phyloP scores from a whole-genome alignment of 2,888 invertebrate species.

The Tholera decimalis region DNA sequence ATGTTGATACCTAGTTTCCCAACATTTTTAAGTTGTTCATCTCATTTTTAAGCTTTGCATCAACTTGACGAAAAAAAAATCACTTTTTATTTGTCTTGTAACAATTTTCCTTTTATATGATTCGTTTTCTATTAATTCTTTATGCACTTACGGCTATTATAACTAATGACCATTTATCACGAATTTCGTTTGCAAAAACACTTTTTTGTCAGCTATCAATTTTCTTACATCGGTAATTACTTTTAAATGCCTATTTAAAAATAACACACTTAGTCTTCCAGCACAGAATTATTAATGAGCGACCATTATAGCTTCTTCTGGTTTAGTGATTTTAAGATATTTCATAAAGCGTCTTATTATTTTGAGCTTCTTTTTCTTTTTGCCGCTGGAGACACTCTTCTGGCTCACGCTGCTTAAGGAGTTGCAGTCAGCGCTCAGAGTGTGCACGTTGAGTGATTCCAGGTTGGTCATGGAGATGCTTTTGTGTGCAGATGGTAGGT shows the following conservation, averaged over 20 bases:
- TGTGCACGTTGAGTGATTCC: slow-evolving; percentile 45
- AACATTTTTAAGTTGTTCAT: background rate
- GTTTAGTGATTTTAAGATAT: slow-evolving; percentile 48
- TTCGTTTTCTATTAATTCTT: background rate
- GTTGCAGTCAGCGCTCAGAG: slow-evolving; percentile 57
- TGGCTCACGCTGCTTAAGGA: slow-evolving; percentile 68
- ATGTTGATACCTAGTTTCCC: background rate
- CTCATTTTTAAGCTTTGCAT: background rate
- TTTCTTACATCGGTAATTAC: slow-evolving; percentile 17
- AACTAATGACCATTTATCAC: background rate
- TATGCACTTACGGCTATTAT: slow-evolving; percentile 2
- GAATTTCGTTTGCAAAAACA: background rate
- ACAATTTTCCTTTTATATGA: background rate
- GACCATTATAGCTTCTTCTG: slow-evolving; percentile 55
- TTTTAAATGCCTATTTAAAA: slow-evolving; percentile 37
- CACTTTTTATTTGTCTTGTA: background rate
- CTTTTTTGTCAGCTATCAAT: background rate
- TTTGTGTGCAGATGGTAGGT: slow-evolving; percentile 59
- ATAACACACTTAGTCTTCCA: slow-evolving; percentile 11
- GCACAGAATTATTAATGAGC: slow-evolving; percentile 41
- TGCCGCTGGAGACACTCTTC: slow-evolving; percentile 47
- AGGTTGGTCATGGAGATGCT: slow-evolving; percentile 68
- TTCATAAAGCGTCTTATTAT: slow-evolving; percentile 46
- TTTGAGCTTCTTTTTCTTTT: slow-evolving; percentile 59
- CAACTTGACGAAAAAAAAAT: background rate